A percentile compares a stretch with the other conserved stretches of the same genome.
These are phyloP conservation scores for Scomberomorus guttatus DNA, from an alignment of 2,797 vertebrate genomes.

Conservation along the genomic window DNA sequence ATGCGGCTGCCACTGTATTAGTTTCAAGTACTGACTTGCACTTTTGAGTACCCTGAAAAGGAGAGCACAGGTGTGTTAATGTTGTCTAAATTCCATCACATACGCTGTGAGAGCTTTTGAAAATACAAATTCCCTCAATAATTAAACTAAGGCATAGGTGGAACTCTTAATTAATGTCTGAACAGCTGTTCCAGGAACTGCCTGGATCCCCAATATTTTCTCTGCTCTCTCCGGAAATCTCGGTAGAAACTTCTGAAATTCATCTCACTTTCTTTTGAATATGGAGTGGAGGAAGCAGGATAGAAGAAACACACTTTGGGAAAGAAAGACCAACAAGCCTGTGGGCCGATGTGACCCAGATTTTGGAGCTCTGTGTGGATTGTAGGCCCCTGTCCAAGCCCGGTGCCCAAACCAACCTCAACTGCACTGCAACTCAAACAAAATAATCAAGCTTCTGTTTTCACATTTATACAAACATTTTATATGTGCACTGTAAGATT, in stretches of 20 bases:
- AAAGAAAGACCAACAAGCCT: constrained; percentile 48
- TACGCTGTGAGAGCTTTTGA: constrained; percentile 5
- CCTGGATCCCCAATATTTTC: constrained; percentile 24
- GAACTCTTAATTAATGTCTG: constrained; percentile 33
- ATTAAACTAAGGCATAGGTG: constrained; percentile 46
- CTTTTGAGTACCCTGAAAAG: not conserved
- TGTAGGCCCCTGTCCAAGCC: constrained; percentile 32
- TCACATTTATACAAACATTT: not conserved
- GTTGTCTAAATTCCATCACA: constrained; percentile 7
- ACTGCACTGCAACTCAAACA: not conserved
- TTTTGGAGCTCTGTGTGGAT: constrained; percentile 56
- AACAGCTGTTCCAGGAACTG: constrained; percentile 60
- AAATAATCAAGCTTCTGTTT: not conserved
- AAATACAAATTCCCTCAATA: constrained; percentile 24
- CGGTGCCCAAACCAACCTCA: constrained; percentile 25
- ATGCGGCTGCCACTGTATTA: not conserved
- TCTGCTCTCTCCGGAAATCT: constrained; percentile 16
- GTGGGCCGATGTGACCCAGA: constrained; percentile 72
- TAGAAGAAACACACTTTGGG: constrained; percentile 28
- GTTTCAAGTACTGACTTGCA: constrained; percentile 1
- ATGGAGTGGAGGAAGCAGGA: constrained; percentile 15
- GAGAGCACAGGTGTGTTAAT: constrained; percentile 9
- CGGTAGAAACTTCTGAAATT: constrained; percentile 17
- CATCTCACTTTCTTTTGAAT: constrained; percentile 21
- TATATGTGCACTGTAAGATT: not conserved